A percentile compares a stretch with the other conserved stretches of the same genome.
phyloP scores from a whole-genome alignment of 2,113 vertebrate genomes.

The Paratilapia polleni region DNA sequence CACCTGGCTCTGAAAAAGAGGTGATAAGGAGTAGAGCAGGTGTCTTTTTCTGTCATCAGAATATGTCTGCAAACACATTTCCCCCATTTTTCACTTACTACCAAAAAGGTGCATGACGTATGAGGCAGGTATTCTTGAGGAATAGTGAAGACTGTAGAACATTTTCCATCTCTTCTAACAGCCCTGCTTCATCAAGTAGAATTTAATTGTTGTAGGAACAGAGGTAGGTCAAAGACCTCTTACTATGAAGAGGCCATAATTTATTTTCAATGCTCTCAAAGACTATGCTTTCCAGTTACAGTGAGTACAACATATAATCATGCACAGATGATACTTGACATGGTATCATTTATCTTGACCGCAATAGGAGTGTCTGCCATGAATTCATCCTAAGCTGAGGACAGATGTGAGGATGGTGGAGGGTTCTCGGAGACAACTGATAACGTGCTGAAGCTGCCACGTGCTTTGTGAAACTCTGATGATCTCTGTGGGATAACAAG shows the following conservation, averaged over 20 bases:
- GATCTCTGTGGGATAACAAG: slow-evolving; percentile 20
- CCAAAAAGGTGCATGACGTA: not conserved
- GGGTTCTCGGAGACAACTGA: not conserved
- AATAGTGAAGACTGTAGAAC: not conserved
- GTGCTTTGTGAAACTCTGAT: not conserved
- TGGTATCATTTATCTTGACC: slow-evolving; percentile 45
- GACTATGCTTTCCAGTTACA: slow-evolving; percentile 15
- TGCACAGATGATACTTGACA: slow-evolving; percentile 59
- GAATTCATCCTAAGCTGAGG: not conserved
- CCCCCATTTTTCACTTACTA: slow-evolving; percentile 16
- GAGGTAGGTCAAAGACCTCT: slow-evolving; percentile 38
- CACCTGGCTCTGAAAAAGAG: slow-evolving; percentile 35
- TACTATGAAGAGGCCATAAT: slow-evolving; percentile 9
- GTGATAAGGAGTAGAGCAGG: not conserved
- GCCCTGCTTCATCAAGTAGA: not conserved
- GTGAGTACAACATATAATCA: slow-evolving; percentile 41
- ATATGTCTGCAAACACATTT: slow-evolving; percentile 2
- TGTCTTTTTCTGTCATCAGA: slow-evolving; percentile 12
- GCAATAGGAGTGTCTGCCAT: not conserved
- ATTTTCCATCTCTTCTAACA: slow-evolving; percentile 21
- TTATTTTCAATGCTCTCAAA: slow-evolving; percentile 54
- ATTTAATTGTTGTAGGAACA: slow-evolving; percentile 16
- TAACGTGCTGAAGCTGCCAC: not conserved
- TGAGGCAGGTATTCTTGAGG: not conserved
- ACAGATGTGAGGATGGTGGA: not conserved